These are phyloP conservation scores for Baronia brevicornis DNA, from an alignment of 2,888 invertebrate species.

Conservation along the genomic window DNA sequence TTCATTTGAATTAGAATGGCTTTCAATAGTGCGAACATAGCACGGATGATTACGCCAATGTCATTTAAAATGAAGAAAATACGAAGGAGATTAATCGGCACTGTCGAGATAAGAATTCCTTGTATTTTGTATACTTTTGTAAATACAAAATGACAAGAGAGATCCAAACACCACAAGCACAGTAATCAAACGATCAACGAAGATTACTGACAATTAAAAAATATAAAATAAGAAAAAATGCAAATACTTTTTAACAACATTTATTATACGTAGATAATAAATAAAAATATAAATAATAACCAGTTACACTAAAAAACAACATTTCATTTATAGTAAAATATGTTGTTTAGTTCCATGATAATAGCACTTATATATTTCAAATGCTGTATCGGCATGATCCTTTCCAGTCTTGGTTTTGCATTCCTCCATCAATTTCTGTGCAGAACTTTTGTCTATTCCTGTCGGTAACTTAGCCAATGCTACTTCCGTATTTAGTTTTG, in stretches of 20 bases:
- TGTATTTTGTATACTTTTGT: no score
- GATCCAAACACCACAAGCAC: no score
- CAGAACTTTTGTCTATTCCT: constrained; percentile 47
- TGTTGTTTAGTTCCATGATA: constrained; percentile 49
- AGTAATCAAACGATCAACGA: no score
- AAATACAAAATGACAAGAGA: no score
- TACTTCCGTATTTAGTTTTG: constrained; percentile 54
- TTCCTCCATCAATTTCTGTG: constrained; percentile 47
- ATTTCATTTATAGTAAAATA: constrained; percentile 3
- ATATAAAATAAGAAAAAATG: constrained; percentile 1
- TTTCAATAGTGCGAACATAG: no score
- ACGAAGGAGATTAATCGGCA: no score
- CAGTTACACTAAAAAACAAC: constrained; percentile 15
- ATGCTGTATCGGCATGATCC: constrained; percentile 52
- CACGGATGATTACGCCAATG: no score
- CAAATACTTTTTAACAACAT: no score
- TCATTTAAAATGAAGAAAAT: no score
- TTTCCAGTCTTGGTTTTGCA: constrained; percentile 55
- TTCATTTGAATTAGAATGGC: no score
- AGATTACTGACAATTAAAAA: background rate
- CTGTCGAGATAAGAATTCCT: no score
- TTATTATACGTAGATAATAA: constrained; percentile 6
- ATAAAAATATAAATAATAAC: background rate
- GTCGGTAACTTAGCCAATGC: constrained; percentile 52
- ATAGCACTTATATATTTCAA: constrained; percentile 62